Evolutionary conservation across 2,113 vertebrate species (phyloP), one percentile per base, ranked within the genome.

Genomic region (Oreochromis tanganicae): DNA sequence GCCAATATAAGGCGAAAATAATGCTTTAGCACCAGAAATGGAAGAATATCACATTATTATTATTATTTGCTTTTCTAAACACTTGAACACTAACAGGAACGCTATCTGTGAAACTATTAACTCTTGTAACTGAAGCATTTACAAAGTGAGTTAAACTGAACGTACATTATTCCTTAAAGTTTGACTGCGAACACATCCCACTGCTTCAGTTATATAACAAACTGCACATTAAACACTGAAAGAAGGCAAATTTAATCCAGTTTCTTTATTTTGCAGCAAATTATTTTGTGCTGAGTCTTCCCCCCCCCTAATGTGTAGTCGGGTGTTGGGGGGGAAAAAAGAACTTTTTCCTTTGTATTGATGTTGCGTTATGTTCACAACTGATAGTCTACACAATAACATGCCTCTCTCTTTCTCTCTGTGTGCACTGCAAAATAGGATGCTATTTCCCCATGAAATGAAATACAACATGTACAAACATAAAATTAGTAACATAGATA

Each of bases 101-200:
- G 0, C 21, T 46, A 3, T 17, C 38, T 73, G 7, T 73, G 66
- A 73, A 43, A 24, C 21, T 9, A 73, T 43, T 71, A 43, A 4
- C 36, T 43, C 1, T 1, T 71, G 7, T 71, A 46, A 41, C 66
- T 43, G 38, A 71, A 43, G 7, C 12, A 71, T 71, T 71, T 43
- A 71, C 1, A 16, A 73, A 46, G 68, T 27, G 21, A 27, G 68
- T 46, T 27, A 46, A 27, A 73, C 38, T 73, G 68, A 46, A 46
- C 1, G 0, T 0, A 46, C 8, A 24, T 41, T 3, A 21, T 71
- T 9, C 41, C 41, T 27, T 4, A 0, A 41, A 6, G 34, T 24
- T 71, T 43, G 2, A 71, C 36, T 38, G 38, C 43, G n/a, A 43
- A 43, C 38, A 38, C 63, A 38, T 21, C 63, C 24, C 63, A 43